A percentile compares a stretch with the other conserved stretches of the same genome.
These are phyloP conservation scores for Gobio gobio DNA, from an alignment of 2,113 vertebrate species.

Conservation along the genomic window DNA sequence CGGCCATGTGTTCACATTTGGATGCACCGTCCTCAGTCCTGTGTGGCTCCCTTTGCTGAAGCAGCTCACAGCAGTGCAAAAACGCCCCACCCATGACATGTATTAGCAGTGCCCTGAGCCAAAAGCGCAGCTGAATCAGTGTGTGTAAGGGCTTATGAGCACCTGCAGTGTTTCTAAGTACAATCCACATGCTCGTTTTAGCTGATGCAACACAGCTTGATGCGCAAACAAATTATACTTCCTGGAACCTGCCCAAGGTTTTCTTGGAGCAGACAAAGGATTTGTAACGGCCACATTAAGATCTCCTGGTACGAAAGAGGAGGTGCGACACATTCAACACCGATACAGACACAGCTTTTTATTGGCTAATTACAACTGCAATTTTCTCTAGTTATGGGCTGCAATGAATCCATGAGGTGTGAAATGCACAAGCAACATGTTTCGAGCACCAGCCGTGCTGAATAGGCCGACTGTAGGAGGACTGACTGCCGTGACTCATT, in stretches of 20 bases:
- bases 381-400: constrained; percentile 25
- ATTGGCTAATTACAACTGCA: constrained; percentile 25
- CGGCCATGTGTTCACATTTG: not conserved
- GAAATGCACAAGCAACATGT: constrained; percentile 45
- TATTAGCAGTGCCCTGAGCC: not conserved
- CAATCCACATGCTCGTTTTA: constrained; percentile 27
- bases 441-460: constrained; percentile 24
- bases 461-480: constrained; percentile 1
- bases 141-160: constrained; percentile 25
- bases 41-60: not conserved
- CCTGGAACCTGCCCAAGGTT: constrained; percentile 29
- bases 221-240: constrained; percentile 35
- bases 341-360: not conserved
- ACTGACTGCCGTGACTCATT: constrained; percentile 39
- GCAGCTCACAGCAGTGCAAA: not conserved
- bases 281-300: constrained; percentile 12
- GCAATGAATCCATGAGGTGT: constrained; percentile 31
- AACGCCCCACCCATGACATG: constrained; percentile 3
- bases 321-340: constrained; percentile 8
- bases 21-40: not conserved
- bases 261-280: constrained; percentile 25
- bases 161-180: constrained; percentile 34
- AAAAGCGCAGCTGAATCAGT: constrained; percentile 1
- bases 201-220: constrained; percentile 34
- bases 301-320: constrained; percentile 16